A percentile compares a stretch with the other conserved stretches of the same genome.
phyloP scores from a whole-genome alignment of 2,888 invertebrate genomes.

The Dryobota labecula region DNA sequence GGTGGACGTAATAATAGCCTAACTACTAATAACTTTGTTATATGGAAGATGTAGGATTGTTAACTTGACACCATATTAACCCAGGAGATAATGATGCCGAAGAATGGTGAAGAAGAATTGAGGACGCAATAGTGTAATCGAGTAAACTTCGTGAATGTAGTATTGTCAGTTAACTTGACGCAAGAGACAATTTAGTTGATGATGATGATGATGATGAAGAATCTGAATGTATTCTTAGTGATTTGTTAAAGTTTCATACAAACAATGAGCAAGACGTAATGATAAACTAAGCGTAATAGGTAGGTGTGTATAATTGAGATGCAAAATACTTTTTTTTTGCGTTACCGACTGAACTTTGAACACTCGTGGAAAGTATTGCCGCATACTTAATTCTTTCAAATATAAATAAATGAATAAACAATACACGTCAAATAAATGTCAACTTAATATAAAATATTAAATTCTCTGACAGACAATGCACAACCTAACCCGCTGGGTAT shows the following conservation, averaged over 20 bases:
- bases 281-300: neutral
- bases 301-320: neutral
- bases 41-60: slow-evolving; percentile 3
- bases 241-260: neutral
- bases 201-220: neutral
- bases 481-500: neutral
- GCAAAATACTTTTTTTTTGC: slow-evolving; percentile 9
- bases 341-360: slow-evolving; percentile 9
- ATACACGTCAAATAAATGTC: neutral
- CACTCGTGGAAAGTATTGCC: neutral
- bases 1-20: slow-evolving; percentile 56
- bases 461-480: too few relatives aligned
- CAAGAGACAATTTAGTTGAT: neutral
- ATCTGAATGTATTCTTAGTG: neutral
- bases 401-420: neutral
- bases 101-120: neutral
- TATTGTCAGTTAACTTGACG: neutral
- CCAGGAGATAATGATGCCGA: neutral
- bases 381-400: neutral
- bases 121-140: neutral
- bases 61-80: neutral
- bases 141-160: neutral
- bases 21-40: slow-evolving; percentile 9
- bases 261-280: neutral
- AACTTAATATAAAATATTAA: neutral